A percentile compares a stretch with the other conserved stretches of the same genome.
Conservation (phyloP, 1,140 invertebrate genomes). For the Drosophila murphyi region DNA sequence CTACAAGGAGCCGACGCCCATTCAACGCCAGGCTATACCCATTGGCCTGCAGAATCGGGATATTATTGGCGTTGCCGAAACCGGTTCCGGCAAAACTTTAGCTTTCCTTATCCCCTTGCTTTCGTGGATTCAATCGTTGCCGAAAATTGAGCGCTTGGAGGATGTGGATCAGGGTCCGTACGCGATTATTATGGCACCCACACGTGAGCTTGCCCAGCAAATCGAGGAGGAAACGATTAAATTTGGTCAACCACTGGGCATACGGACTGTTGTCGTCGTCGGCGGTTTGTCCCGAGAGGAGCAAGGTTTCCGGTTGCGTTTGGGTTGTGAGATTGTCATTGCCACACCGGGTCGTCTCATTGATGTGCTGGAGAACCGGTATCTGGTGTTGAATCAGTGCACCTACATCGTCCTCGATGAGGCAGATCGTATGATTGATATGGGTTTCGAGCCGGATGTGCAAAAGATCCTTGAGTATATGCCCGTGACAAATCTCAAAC, state of each 20-base stretch:
- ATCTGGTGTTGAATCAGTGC: constrained; percentile 98
- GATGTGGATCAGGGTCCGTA: constrained; percentile 99
- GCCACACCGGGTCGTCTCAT: constrained; percentile 99
- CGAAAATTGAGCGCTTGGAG: constrained; percentile 96
- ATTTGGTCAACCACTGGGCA: constrained; percentile 97
- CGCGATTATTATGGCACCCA: constrained; percentile 99
- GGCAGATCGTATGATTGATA: constrained; percentile 99
- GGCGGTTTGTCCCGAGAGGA: constrained; percentile 99
- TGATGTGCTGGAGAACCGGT: constrained; percentile 99
- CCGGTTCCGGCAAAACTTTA: constrained; percentile 98
- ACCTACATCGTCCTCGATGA: constrained; percentile 97
- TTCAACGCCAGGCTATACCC: constrained; percentile 99
- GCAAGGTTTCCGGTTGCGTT: constrained; percentile 97
- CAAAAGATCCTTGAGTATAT: constrained; percentile 99
- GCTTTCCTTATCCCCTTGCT: constrained; percentile 99
- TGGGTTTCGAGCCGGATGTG: constrained; percentile 99
- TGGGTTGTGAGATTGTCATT: constrained; percentile 99
- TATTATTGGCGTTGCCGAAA: constrained; percentile 99
- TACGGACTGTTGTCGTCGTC: constrained; percentile 98
- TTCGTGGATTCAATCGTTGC: constrained; percentile 98
- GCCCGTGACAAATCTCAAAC: constrained; percentile 99
- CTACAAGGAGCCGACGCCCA: constrained; percentile 99
- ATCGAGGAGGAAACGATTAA: constrained; percentile 99
- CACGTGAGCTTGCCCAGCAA: constrained; percentile 99
- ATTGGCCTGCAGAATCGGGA: constrained; percentile 99